Base-by-base conservation (phyloP, 1,140 invertebrate genomes). In the Achatina immaculata region DNA sequence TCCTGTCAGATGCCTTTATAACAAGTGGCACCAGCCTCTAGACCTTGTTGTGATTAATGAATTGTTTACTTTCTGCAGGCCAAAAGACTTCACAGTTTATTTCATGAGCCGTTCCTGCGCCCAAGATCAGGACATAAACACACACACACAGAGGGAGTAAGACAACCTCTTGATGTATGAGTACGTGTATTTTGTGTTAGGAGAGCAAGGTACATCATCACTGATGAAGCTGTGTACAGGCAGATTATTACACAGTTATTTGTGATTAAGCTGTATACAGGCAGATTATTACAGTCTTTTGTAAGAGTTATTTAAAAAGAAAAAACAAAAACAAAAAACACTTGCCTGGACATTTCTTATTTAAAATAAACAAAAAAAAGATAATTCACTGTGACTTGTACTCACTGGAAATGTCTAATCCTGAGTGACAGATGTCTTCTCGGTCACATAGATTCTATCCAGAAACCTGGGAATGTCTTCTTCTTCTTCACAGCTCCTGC, bases 381-480 rank as follows among this genome's bases (percentile, higher is more conserved):
- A 16, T 24, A 21, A 71, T 42, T 45, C 24, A n/a, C 66, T 34
- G n/a, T 55, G 14, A 55, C 51, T 16, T 16, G 51, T 16, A 55
- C 14, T 55, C 14, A 16, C n/a, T 40, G 7, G 34, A 42, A 40
- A 34, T 42, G 38, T 71, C 40, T 76, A 76, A 2, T 76, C 31
- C 16, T 42, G 58, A 62, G 55, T 86, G 68, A 90, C 86, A 40
- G 85, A 89, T 19, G 86, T 88, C 92, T 99, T 99, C 91, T 99
- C 98, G 83, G 97, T 99, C 68, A 99, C 98, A 92, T 99, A 99
- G 80, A 99, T 94, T 91, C 99, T 99, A 92, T 99, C 99, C 92
- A 99, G 96, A 94, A 99, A 99, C 93, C 99, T 99, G 94, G 98
- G 94, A 92, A 99, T 99, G 94, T 99, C 99, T n/a, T n/a, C 94